Percentiles rank a stretch among this genome's conserved stretches.
Evolutionary conservation across 2,113 vertebrate species (phyloP).

Genomic region (Cyprinodon tularosa): DNA sequence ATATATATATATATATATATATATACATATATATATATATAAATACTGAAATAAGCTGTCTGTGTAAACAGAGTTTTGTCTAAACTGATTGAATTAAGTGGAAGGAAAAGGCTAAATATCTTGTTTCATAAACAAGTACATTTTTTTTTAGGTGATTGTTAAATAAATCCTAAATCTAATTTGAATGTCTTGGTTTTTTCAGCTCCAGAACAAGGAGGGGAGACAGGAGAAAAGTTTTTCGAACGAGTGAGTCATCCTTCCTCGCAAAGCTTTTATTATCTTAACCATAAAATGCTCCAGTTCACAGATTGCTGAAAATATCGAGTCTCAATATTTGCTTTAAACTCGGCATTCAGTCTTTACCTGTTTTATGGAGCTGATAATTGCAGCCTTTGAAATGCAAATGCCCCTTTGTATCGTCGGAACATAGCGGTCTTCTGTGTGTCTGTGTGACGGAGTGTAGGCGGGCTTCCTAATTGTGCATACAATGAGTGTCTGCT

Average conservation of each 20-base stretch:
- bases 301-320: conserved; percentile 21
- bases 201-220: conserved; percentile 67
- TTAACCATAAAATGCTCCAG: neutral
- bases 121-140: neutral
- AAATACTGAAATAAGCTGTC: neutral
- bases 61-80: too few species aligned
- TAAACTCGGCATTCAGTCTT: conserved; percentile 34
- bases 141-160: neutral
- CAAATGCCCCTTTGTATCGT: conserved; percentile 59
- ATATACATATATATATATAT: neutral
- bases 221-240: conserved; percentile 81
- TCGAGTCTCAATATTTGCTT: conserved; percentile 30
- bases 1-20: too few species aligned
- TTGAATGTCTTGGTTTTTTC: conserved; percentile 42
- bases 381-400: conserved; percentile 64
- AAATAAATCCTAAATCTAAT: neutral
- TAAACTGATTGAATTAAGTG: neutral
- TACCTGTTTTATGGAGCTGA: conserved; percentile 53
- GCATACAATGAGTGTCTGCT: conserved; percentile 20
- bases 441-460: conserved; percentile 8
- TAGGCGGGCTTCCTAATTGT: conserved; percentile 16
- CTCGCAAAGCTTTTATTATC: conserved; percentile 1
- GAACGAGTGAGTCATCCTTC: conserved; percentile 71
- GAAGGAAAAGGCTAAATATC: neutral
- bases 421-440: conserved; percentile 7